These are phyloP conservation scores for Dendronephthya gigantea DNA, from an alignment of 64 coral and sea anemone genomes.

Conservation along the genomic window DNA sequence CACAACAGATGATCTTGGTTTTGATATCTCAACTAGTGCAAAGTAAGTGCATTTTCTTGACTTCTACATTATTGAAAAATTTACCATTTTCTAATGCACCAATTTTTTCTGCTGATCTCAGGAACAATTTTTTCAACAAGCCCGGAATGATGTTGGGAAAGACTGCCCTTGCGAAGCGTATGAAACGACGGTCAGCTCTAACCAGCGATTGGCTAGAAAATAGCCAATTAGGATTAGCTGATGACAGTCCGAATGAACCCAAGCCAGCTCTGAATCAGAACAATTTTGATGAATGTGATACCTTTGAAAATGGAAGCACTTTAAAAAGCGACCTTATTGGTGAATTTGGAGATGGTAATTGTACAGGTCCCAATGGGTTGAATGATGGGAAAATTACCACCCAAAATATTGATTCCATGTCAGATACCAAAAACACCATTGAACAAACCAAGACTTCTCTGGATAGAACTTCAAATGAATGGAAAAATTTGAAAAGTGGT, in stretches of 20 bases:
- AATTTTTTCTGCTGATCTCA: not conserved
- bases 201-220: not conserved
- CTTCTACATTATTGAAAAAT: not conserved
- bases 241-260: not conserved
- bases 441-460: not conserved
- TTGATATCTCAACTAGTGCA: not conserved
- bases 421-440: not conserved
- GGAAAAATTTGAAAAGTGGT: not conserved
- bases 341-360: not conserved
- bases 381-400: not conserved
- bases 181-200: not conserved
- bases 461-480: not conserved
- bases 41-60: not conserved
- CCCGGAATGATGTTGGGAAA: not conserved
- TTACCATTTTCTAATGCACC: not conserved
- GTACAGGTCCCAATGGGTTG: not conserved
- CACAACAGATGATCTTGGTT: not conserved
- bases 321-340: not conserved
- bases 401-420: not conserved
- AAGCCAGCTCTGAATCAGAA: no score
- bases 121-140: not conserved
- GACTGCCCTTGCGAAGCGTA: not conserved
- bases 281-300: no score
- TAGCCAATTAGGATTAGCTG: not conserved
- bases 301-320: no score